Conservation (phyloP, 2,888 invertebrate genomes). For the Aleiodes leptofemur region DNA sequence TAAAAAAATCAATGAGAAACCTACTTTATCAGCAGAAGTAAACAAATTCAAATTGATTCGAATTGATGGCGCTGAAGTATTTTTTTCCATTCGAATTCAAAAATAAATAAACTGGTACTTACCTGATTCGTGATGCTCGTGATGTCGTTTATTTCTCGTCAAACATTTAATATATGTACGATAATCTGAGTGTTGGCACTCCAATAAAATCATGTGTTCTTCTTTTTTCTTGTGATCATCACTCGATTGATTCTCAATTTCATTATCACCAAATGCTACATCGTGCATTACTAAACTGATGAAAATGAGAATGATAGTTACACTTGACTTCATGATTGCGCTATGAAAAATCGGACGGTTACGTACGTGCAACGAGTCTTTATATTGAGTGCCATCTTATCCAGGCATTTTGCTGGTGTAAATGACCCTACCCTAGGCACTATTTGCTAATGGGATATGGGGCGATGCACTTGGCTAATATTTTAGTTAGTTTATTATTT, state of each 20-base stretch:
- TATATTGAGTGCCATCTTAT: constrained; percentile 48
- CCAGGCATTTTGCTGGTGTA: constrained; percentile 23
- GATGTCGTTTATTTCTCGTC: constrained; percentile 68
- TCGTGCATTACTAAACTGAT: constrained; percentile 19
- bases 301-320: constrained; percentile 34
- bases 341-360: constrained; percentile 2
- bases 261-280: constrained; percentile 5
- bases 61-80: constrained; percentile 24
- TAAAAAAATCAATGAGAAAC: not conserved
- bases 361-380: constrained; percentile 43
- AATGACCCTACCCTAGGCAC: constrained; percentile 37
- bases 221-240: constrained; percentile 48
- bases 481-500: constrained; percentile 48
- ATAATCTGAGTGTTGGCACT: constrained; percentile 68
- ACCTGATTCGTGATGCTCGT: constrained; percentile 52
- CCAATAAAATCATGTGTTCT: constrained; percentile 57
- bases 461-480: constrained; percentile 54
- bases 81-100: not conserved
- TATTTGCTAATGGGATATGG: constrained; percentile 47
- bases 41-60: not conserved
- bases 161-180: constrained; percentile 69
- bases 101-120: constrained; percentile 23
- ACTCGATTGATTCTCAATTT: constrained; percentile 20
- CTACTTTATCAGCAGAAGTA: constrained; percentile 26
- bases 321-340: constrained; percentile 48